Base-by-base conservation (phyloP, 1,140 invertebrate genomes). In the Mamestra configurata region DNA sequence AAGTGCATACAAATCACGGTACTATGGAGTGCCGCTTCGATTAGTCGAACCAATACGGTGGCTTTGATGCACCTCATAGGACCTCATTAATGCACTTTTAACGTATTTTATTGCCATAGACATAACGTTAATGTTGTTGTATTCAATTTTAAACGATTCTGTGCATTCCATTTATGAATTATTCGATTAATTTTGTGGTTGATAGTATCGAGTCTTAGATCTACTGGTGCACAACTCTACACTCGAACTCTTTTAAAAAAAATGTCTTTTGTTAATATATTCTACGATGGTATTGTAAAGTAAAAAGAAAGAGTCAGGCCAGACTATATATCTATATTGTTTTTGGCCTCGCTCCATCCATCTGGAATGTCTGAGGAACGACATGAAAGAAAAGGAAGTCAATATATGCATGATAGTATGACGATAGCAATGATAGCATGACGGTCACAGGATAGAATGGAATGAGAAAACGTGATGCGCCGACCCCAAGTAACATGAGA, bases 81-180 rank as follows among this genome's bases (percentile, higher is more conserved):
- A 37, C 49, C 71, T 55, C 35, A 55, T 73, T 73, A 57, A 73
- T 73, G 49, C 71, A 55, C 31, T 73, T 57, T 70, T 72, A 53
- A 72, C 46, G 70, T 72, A 40, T 40, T 66, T 20, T 40, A 66
- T 18, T 18, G 61, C 22, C 35, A 13, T 40, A 66, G 61, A 66
- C 22, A 40, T 66, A 66, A 18, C 35, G 35, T 66, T 66, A 66
- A 66, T 66, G 61, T 40, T 22, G 1, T 66, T 66, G 61, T 66
- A 40, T 18, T 37, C 40, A 66, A 40, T 40, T 66, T 66, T 66
- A 66, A 66, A 22, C 61, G 61, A 66, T 66, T 64, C 59, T 31
- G 8, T 64, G 18, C 40, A 64, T 18, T 66, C 61, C 35, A 66
- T 66, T 66, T 66, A 66, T 66, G 61, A 66, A 66, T 66, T 66